Percentiles rank a stretch among this genome's conserved stretches.
Conservation (phyloP, 1,140 invertebrate species). For the Yoshiicerus persimilis region DNA sequence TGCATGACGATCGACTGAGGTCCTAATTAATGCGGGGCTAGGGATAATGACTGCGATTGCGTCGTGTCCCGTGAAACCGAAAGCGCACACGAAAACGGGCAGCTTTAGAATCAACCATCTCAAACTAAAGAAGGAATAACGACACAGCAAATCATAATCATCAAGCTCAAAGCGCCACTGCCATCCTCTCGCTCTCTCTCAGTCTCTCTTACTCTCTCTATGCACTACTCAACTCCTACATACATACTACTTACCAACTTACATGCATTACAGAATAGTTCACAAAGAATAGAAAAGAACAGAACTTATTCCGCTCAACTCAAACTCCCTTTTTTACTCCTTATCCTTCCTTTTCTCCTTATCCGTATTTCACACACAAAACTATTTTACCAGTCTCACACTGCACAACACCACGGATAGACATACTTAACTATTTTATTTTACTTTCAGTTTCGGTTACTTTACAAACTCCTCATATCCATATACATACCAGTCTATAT, state of each 20-base stretch:
- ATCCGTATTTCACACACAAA: not conserved
- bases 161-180: slow-evolving; percentile 39
- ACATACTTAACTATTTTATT: not conserved
- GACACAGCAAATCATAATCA: slow-evolving; percentile 47
- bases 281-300: not conserved
- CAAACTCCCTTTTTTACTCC: not conserved
- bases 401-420: not conserved
- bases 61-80: slow-evolving; percentile 47
- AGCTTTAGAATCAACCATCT: slow-evolving; percentile 45
- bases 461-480: no score
- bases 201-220: not conserved
- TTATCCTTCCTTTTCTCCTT: not conserved
- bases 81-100: slow-evolving; percentile 41
- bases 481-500: not conserved
- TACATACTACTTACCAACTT: not conserved
- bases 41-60: slow-evolving; percentile 50
- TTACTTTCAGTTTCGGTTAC: not conserved
- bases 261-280: not conserved
- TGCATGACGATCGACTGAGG: slow-evolving; percentile 49
- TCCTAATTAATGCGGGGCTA: slow-evolving; percentile 50
- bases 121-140: slow-evolving; percentile 45
- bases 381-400: not conserved
- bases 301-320: not conserved
- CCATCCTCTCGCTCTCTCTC: slow-evolving; percentile 18
- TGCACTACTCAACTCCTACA: not conserved